These are phyloP conservation scores for Myotis daubentonii DNA, from an alignment of 2,797 vertebrate species.

Conservation along the genomic window DNA sequence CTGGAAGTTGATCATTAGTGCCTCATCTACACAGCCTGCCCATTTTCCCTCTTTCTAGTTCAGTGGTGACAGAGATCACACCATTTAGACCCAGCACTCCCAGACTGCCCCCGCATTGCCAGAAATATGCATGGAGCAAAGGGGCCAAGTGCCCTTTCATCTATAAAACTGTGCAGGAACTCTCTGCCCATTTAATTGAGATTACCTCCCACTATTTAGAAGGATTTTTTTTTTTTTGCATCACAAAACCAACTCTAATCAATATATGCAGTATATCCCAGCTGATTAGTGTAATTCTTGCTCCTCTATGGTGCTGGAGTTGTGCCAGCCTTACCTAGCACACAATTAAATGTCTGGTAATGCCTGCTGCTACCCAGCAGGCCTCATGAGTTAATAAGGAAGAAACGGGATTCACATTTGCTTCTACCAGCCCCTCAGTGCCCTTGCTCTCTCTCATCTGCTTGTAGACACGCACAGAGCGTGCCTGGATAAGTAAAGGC, in stretches of 20 bases:
- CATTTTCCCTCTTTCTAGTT: conserved; percentile 34
- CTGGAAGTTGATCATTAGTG: not conserved
- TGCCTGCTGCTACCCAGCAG: conserved; percentile 70
- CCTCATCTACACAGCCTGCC: not conserved
- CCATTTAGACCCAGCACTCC: conserved; percentile 33
- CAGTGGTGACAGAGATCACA: conserved; percentile 15
- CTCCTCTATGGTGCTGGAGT: conserved; percentile 17
- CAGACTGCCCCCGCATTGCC: not conserved
- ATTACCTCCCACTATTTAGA: conserved; percentile 70
- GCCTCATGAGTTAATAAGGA: conserved; percentile 56
- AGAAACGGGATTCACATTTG: conserved; percentile 61
- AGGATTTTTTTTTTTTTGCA: conserved; percentile 62
- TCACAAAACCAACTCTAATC: conserved; percentile 74
- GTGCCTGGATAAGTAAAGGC: not conserved
- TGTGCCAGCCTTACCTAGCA: conserved; percentile 59
- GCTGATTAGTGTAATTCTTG: conserved; percentile 60
- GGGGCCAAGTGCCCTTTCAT: conserved; percentile 64
- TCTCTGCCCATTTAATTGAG: conserved; percentile 69
- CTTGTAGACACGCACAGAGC: not conserved
- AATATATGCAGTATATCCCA: conserved; percentile 66
- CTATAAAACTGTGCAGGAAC: conserved; percentile 67
- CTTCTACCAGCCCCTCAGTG: conserved; percentile 18
- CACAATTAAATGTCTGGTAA: conserved; percentile 64
- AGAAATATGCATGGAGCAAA: conserved; percentile 52
- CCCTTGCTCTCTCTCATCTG: conserved; percentile 36